Evolutionary conservation across 2,113 vertebrate species (phyloP).

Genomic region (Burhinus oedicnemus): DNA sequence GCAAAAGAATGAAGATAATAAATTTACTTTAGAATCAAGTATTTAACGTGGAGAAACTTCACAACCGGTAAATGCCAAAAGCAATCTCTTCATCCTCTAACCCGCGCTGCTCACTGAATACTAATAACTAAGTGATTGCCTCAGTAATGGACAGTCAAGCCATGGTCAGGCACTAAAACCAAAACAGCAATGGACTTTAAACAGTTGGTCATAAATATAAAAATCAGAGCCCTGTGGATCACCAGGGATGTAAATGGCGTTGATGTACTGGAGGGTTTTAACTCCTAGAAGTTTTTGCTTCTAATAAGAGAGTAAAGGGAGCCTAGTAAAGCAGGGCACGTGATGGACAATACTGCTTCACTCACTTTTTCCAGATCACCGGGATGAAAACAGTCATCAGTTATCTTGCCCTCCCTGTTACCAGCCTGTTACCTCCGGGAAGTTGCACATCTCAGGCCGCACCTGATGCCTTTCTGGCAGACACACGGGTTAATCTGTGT

Average conservation of each 20-base stretch:
- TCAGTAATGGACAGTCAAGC: slow-evolving; percentile 55
- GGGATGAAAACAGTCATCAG: not conserved
- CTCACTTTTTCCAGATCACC: not conserved
- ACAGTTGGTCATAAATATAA: slow-evolving; percentile 56
- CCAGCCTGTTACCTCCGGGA: not conserved
- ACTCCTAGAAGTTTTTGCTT: not conserved
- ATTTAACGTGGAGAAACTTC: not conserved
- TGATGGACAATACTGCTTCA: not conserved
- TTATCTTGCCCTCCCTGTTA: not conserved
- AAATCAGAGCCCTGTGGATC: not conserved
- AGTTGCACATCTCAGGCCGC: not conserved
- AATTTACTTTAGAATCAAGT: slow-evolving; percentile 46
- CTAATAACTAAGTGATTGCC: slow-evolving; percentile 40
- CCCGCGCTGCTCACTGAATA: slow-evolving; percentile 29
- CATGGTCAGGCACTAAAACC: slow-evolving; percentile 39
- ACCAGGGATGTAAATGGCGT: not conserved
- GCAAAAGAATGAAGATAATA: slow-evolving; percentile 37
- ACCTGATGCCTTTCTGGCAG: not conserved
- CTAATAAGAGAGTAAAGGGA: not conserved
- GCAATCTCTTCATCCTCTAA: slow-evolving; percentile 10
- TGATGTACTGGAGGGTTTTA: not conserved
- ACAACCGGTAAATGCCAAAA: slow-evolving; percentile 10
- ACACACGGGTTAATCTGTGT: not conserved
- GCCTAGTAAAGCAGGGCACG: fast-evolving
- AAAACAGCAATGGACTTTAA: slow-evolving; percentile 38